Percentiles rank a stretch among this genome's conserved stretches.
These are phyloP conservation scores for Wasmannia auropunctata DNA, from an alignment of 1,140 invertebrate genomes.

Conservation along the genomic window DNA sequence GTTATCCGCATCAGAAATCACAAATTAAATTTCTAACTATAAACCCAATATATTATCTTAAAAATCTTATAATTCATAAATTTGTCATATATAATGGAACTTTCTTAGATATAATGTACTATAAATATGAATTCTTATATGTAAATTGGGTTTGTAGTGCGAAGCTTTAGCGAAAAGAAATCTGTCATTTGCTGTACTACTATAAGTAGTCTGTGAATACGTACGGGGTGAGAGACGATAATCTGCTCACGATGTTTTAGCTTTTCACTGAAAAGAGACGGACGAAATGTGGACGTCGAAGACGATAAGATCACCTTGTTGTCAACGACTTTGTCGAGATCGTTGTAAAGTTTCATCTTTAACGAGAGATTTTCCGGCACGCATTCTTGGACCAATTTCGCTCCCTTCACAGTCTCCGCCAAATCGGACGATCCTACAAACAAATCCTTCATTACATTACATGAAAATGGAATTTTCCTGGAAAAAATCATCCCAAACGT, in stretches of 20 bases:
- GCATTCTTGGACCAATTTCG: constrained; percentile 95
- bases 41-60: not conserved
- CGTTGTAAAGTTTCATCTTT: constrained; percentile 92
- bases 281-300: constrained; percentile 95
- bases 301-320: constrained; percentile 92
- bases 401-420: constrained; percentile 88
- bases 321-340: constrained; percentile 92
- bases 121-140: constrained; percentile 1
- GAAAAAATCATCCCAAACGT: not conserved
- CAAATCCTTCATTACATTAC: constrained; percentile 1
- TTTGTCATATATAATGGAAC: too few species aligned
- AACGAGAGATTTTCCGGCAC: constrained; percentile 95
- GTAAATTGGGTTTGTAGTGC: not conserved
- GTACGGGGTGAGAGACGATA: constrained; percentile 95
- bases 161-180: constrained; percentile 1
- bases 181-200: not conserved
- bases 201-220: constrained; percentile 67
- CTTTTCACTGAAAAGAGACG: constrained; percentile 93
- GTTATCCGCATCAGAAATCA: not conserved
- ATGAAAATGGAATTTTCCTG: not conserved
- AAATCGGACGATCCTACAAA: constrained; percentile 88
- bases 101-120: not conserved
- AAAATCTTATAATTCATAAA: not conserved
- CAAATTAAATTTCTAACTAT: not conserved
- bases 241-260: constrained; percentile 91